Percentiles rank a stretch among this genome's conserved stretches.
These are phyloP conservation scores for Oligia fasciuncula DNA, from an alignment of 2,888 invertebrate genomes.

Conservation along the genomic window DNA sequence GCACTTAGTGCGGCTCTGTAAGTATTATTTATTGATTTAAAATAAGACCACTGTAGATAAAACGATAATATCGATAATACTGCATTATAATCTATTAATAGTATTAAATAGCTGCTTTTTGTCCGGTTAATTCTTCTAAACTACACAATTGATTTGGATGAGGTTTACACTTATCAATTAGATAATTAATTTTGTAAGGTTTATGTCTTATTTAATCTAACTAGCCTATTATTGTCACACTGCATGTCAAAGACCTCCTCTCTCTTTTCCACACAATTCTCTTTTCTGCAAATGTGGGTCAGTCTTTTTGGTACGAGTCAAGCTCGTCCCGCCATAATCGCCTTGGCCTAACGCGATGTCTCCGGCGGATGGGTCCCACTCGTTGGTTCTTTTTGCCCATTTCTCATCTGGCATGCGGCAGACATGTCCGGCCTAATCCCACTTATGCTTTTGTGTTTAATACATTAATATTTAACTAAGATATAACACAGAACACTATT, in stretches of 20 bases:
- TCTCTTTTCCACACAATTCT: neutral
- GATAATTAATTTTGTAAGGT: neutral
- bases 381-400: neutral
- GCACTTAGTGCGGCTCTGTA: slow-evolving; percentile 73
- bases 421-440: neutral
- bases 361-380: neutral
- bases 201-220: neutral
- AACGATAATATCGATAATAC: neutral
- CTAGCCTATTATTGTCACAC: neutral
- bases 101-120: neutral
- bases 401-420: neutral
- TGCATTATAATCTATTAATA: neutral
- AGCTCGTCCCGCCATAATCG: neutral
- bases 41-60: neutral
- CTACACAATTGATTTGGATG: neutral
- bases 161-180: neutral
- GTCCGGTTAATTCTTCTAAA: neutral
- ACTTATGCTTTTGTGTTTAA: neutral
- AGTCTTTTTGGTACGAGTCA: neutral
- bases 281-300: neutral
- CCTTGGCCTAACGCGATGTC: too few species aligned
- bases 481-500: neutral
- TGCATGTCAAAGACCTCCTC: neutral
- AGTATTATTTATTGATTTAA: neutral
- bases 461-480: neutral